phyloP scores from a whole-genome alignment of 2,888 invertebrate species.

The Drosophila antonietae region DNA sequence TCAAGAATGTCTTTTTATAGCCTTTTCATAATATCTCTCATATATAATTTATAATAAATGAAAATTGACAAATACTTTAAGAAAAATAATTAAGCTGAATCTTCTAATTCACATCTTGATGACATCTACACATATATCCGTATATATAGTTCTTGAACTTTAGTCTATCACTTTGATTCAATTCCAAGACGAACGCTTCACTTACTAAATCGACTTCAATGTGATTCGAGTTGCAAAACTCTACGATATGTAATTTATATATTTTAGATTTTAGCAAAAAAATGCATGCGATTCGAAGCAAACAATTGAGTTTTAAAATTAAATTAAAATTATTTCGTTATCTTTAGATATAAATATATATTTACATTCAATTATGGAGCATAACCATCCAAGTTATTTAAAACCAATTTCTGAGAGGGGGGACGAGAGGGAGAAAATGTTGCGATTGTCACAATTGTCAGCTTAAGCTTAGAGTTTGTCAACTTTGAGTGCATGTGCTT shows the following conservation, averaged over 20 bases:
- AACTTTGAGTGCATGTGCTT: slow-evolving; percentile 51
- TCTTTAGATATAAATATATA: neutral
- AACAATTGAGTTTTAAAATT: neutral
- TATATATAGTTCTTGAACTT: slow-evolving; percentile 27
- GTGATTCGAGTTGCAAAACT: slow-evolving; percentile 1
- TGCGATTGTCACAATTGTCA: slow-evolving; percentile 33
- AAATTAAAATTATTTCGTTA: slow-evolving; percentile 2
- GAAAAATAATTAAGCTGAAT: neutral
- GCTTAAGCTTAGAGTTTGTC: slow-evolving; percentile 13
- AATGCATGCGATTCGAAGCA: slow-evolving; percentile 30
- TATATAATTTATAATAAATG: too few species aligned
- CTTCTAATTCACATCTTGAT: neutral
- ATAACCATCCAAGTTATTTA: slow-evolving; percentile 16
- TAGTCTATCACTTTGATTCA: slow-evolving; percentile 30
- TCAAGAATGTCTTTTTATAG: neutral
- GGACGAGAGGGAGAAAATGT: slow-evolving; percentile 7
- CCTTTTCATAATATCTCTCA: too few species aligned
- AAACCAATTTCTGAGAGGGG: slow-evolving; percentile 21
- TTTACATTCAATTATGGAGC: slow-evolving; percentile 20
- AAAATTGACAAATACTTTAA: neutral
- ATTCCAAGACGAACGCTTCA: slow-evolving; percentile 11
- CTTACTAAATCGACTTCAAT: slow-evolving; percentile 23
- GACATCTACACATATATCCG: neutral
- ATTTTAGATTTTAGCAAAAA: slow-evolving; percentile 5
- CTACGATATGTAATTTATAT: slow-evolving; percentile 19